Percentiles rank a stretch among this genome's conserved stretches.
Evolutionary conservation across 2,888 invertebrate species (phyloP).

Genomic region (Leptopilina syphax): DNA sequence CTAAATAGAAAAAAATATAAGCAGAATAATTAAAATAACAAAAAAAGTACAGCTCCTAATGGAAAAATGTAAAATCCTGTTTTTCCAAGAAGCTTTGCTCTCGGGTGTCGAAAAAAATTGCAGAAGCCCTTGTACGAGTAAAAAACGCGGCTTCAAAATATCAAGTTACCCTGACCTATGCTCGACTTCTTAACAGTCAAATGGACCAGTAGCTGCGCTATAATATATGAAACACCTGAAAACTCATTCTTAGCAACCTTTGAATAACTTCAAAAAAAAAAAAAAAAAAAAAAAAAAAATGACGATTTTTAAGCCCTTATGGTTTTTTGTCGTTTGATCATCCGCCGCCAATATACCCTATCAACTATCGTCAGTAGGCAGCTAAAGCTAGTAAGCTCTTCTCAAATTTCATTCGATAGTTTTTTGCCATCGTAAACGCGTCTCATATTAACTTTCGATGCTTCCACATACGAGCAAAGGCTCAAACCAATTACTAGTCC

Average conservation of each 20-base stretch:
- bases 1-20: too few relatives aligned
- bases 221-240: constrained; percentile 57
- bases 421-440: constrained; percentile 75
- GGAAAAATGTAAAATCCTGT: constrained; percentile 11
- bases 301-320: constrained; percentile 54
- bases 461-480: constrained; percentile 53
- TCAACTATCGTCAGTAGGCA: constrained; percentile 60
- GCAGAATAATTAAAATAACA: too few relatives aligned
- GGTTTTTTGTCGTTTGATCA: constrained; percentile 65
- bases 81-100: constrained; percentile 23
- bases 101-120: constrained; percentile 27
- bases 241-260: constrained; percentile 64
- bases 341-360: constrained; percentile 64
- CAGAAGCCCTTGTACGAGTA: background rate
- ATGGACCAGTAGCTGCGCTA: constrained; percentile 70
- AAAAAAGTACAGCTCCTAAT: background rate
- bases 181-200: constrained; percentile 48
- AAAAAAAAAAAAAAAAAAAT: constrained; percentile 43
- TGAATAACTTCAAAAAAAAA: constrained; percentile 31
- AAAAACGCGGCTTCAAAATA: constrained; percentile 53
- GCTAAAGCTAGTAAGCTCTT: constrained; percentile 54
- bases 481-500: constrained; percentile 30
- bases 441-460: constrained; percentile 68
- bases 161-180: constrained; percentile 61
- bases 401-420: constrained; percentile 75